Conservation (phyloP, 2,797 vertebrate species). For the Falco novaeseelandiae region DNA sequence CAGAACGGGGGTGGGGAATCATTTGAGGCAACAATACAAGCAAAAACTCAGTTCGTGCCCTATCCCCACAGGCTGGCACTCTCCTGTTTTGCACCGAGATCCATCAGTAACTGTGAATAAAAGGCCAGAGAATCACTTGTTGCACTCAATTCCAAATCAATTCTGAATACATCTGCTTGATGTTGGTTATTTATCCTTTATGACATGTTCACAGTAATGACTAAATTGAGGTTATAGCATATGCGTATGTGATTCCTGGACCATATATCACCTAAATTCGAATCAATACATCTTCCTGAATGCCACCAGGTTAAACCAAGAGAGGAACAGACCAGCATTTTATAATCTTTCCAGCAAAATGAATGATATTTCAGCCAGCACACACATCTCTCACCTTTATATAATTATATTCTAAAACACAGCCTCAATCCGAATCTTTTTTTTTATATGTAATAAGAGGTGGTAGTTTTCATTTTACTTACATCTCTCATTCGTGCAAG, state of each 20-base stretch:
- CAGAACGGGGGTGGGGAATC: too few relatives aligned
- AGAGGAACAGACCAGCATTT: accelerated
- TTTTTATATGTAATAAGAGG: too few relatives aligned
- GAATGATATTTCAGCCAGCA: accelerated
- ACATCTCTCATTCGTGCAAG: accelerated
- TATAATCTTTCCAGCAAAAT: accelerated
- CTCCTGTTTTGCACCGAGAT: accelerated
- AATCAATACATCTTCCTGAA: accelerated
- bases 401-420: accelerated
- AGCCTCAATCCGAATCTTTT: neutral
- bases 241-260: accelerated
- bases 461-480: accelerated
- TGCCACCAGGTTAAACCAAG: accelerated
- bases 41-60: accelerated
- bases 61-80: accelerated
- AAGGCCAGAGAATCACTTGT: accelerated
- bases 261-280: accelerated
- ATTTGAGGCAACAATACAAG: accelerated
- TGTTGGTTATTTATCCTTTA: accelerated
- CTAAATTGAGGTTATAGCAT: accelerated
- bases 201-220: accelerated
- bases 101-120: accelerated
- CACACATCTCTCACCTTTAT: accelerated
- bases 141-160: neutral
- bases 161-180: accelerated